A percentile compares a stretch with the other conserved stretches of the same genome.
These are phyloP conservation scores for Helostoma temminkii DNA, from an alignment of 2,797 vertebrate genomes.

Conservation along the genomic window DNA sequence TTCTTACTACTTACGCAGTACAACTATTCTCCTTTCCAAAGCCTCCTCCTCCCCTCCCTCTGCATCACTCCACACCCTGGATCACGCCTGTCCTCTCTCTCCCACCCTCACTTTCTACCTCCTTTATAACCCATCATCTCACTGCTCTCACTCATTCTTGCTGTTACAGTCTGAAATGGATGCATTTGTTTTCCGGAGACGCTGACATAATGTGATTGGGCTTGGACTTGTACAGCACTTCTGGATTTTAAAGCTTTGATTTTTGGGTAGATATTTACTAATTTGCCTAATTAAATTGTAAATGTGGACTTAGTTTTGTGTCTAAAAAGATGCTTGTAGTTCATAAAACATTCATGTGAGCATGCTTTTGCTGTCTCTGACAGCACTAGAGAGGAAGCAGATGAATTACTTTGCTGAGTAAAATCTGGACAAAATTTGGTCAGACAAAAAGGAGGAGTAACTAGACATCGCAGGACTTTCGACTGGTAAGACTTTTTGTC, in stretches of 20 bases:
- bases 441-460: constrained; percentile 35
- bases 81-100: constrained; percentile 72
- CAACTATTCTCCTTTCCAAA: constrained; percentile 47
- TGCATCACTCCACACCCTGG: constrained; percentile 76
- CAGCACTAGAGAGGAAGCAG: constrained; percentile 36
- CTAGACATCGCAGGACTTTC: constrained; percentile 55
- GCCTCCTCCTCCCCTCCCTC: constrained; percentile 49
- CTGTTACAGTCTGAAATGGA: constrained; percentile 68
- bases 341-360: constrained; percentile 44
- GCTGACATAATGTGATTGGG: constrained; percentile 35
- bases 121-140: constrained; percentile 86
- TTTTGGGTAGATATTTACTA: constrained; percentile 10
- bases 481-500: constrained; percentile 73
- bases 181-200: constrained; percentile 55
- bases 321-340: constrained; percentile 37
- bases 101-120: constrained; percentile 76
- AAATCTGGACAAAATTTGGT: constrained; percentile 60
- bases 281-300: constrained; percentile 43
- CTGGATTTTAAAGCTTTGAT: constrained; percentile 46
- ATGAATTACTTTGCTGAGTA: constrained; percentile 38
- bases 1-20: constrained; percentile 62
- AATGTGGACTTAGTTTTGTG: constrained; percentile 47
- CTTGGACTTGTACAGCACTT: constrained; percentile 18
- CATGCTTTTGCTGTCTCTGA: constrained; percentile 49
- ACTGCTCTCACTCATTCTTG: constrained; percentile 74